phyloP scores from a whole-genome alignment of 2,113 vertebrate species.

The Cynoglossus semilaevis region DNA sequence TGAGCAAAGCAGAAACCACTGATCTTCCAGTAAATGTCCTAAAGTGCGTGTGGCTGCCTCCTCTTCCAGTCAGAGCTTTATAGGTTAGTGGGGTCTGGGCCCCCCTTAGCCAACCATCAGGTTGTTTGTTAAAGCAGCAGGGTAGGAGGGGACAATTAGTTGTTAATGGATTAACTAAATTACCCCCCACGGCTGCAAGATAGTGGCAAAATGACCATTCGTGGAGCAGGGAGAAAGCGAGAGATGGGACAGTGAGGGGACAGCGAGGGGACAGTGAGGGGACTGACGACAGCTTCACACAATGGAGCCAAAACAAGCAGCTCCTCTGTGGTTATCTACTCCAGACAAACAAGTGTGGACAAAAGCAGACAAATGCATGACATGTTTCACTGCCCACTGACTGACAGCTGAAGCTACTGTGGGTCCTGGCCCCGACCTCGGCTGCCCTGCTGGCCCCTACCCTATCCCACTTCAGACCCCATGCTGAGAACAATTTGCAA shows the following conservation, averaged over 20 bases:
- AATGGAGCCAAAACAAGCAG: slow-evolving; percentile 53
- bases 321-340: slow-evolving; percentile 55
- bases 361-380: slow-evolving; percentile 58
- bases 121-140: slow-evolving; percentile 80
- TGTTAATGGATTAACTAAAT: slow-evolving; percentile 87
- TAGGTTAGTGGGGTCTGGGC: slow-evolving; percentile 52
- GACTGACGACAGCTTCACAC: slow-evolving; percentile 56
- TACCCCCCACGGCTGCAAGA: slow-evolving; percentile 62
- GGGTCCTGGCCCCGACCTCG: slow-evolving; percentile 32
- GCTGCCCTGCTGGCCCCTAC: slow-evolving; percentile 21
- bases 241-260: slow-evolving; percentile 20
- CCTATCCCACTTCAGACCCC: slow-evolving; percentile 56
- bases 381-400: slow-evolving; percentile 48
- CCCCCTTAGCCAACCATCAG: slow-evolving; percentile 7
- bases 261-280: slow-evolving; percentile 34
- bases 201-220: slow-evolving; percentile 65
- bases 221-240: slow-evolving; percentile 32
- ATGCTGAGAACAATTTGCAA: slow-evolving; percentile 74
- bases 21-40: slow-evolving; percentile 5
- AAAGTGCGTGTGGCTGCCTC: slow-evolving; percentile 17
- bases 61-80: slow-evolving; percentile 60
- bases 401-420: slow-evolving; percentile 42
- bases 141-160: slow-evolving; percentile 86
- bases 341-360: slow-evolving; percentile 62
- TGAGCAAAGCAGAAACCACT: slow-evolving; percentile 4